Evolutionary conservation across 2,888 invertebrate species (phyloP).

Genomic region (Coronaproctus castanopsis): DNA sequence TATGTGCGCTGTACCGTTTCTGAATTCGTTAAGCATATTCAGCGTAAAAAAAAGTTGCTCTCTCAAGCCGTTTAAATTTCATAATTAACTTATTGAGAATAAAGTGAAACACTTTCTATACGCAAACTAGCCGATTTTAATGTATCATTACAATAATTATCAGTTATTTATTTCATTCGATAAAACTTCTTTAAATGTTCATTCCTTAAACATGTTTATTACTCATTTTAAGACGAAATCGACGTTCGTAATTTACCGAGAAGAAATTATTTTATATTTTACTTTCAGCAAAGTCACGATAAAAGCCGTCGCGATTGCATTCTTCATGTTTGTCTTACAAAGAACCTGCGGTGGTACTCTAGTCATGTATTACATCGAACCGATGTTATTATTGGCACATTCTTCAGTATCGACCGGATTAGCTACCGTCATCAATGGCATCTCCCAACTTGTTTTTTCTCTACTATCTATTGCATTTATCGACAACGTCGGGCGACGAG

Average conservation of each 20-base stretch:
- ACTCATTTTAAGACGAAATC: not conserved
- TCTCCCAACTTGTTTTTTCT: constrained; percentile 22
- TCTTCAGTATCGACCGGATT: constrained; percentile 19
- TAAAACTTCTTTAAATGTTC: no score
- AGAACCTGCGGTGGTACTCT: constrained; percentile 25
- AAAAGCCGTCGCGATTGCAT: constrained; percentile 8
- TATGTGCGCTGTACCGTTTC: no score
- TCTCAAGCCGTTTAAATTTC: no score
- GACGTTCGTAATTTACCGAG: no score
- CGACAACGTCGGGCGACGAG: constrained; percentile 26
- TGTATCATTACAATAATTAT: no score
- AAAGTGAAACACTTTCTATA: no score
- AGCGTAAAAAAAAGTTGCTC: no score
- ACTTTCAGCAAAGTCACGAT: constrained; percentile 6
- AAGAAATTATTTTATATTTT: not conserved
- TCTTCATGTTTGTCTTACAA: constrained; percentile 20
- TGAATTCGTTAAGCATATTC: no score
- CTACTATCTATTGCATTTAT: constrained; percentile 20
- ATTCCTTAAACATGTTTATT: not conserved
- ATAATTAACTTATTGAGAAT: no score
- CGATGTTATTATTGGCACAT: constrained; percentile 22
- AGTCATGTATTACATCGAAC: constrained; percentile 23
- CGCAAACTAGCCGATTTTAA: no score
- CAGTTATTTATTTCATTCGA: no score
- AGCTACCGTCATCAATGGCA: constrained; percentile 27